Evolutionary conservation across 2,888 invertebrate species (phyloP), one percentile per base, ranked within the genome.

Genomic region (Mimachlamys varia): DNA sequence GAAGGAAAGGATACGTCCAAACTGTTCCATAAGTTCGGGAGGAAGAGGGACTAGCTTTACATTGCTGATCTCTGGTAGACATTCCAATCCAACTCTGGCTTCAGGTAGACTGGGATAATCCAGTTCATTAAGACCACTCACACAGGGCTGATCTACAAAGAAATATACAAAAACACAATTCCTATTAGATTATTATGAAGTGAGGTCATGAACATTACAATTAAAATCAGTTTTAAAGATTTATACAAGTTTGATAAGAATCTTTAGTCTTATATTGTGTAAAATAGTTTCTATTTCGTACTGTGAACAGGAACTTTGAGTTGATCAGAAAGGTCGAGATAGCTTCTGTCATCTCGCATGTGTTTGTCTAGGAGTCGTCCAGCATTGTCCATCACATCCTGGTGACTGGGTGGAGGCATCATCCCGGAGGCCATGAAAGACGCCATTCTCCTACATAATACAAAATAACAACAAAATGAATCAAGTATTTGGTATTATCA

Each of bases 11-110:
- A 96, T 98, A 99, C 99, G 98, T 94, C 98, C 98, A 97, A 99
- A 98, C 97, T 99, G 98, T 97, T 99, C 99, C 97, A 99, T 98
- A 92, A 99, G 98, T 97, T 99, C 99, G 15, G 98, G 98, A 44
- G 99, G 99, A 90, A 99, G 97, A 19, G 99, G 98, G 92, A 98
- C 98, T 97, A 98, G 98, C 96, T 98, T 98, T 44, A 98, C 97
- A 92, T 98, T 98, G 95, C 98, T 98, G 94, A 99, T 97, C 96
- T 99, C 96, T 55, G 95, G 92, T n/a, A 98, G 97, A 94, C 98
- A 98, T 92, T 97, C 97, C 92, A 98, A 97, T 92, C 98, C 98
- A 93, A 98, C 97, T 37, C 98, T 97, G 50, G 98, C 98, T 92
- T 98, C 98, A 90, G 98, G 97, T 94, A 98, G 98, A 90, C 95